Evolutionary conservation across 2,888 invertebrate species (phyloP), one percentile per base, ranked within the genome.

Genomic region (Harpagoxenus sublaevis): DNA sequence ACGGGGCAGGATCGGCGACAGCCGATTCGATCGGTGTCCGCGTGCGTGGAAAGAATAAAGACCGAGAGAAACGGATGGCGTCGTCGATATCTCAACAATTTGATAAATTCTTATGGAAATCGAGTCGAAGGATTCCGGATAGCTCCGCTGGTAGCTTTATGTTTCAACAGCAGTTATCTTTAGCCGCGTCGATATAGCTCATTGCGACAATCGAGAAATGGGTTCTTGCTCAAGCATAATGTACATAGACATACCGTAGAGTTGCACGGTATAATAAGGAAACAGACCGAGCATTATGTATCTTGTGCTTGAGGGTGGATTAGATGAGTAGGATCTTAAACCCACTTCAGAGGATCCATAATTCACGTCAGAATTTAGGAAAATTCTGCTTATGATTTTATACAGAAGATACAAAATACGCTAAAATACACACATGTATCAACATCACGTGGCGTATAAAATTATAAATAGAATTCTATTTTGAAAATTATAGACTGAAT

Each of bases 131-230:
- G 5, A 70, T n/a, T 15, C n/a, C 15, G n/a, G 12, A 6, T 35
- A 35, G 35, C 35, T 35, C 35, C 51, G 35, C 5, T 35, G 10
- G n/a, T 70, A 70, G 51, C 51, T 53, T 70, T 15, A 53, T 70
- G 35, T 53, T 70, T n/a, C 31, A 28, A 18, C 31, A n/a, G 68
- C 8, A 53, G 35, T 70, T 53, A 70, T 70, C n/a, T 35, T 53
- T 53, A 53, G 51, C 51, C 15, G 18, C 12, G 70, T 70, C 70
- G 3, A 70, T 35, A 70, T 53, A 35, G n/a, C 35, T 53, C 51
- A 70, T 48, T 68, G 66, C 5, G 31, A 68, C 48, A 68, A 18
- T 68, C 66, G 66, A 68, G 66, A 5, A 68, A 68, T 68, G 18
- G 48, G 31, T 68, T 68, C 2, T 31, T 48, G 48, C 15, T 68